phyloP scores from a whole-genome alignment of 2,797 vertebrate genomes.

The Tachyglossus aculeatus region DNA sequence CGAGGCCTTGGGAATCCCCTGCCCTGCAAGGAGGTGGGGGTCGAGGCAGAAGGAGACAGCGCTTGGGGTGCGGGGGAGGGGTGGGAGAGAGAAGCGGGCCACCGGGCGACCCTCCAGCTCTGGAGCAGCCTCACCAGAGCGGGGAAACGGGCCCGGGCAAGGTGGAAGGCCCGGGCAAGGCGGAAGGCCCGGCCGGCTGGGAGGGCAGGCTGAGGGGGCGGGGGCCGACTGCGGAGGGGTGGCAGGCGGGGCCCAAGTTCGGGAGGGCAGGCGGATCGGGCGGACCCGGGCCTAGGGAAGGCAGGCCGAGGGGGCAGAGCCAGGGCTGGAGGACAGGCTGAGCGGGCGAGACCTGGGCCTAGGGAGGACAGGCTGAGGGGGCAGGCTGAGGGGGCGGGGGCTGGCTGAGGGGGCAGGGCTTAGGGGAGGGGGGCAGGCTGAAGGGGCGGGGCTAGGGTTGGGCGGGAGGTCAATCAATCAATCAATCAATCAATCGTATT shows the following conservation, averaged over 20 bases:
- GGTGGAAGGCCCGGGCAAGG: neutral
- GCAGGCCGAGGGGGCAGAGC: neutral
- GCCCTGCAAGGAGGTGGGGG: neutral
- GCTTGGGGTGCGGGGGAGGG: neutral
- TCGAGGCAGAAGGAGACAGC: neutral
- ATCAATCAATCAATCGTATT: neutral
- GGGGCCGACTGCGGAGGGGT: neutral
- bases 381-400: neutral
- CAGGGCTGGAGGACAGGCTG: too few species aligned
- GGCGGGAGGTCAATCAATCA: too few species aligned
- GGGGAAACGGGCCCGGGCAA: neutral
- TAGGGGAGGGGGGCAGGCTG: neutral
- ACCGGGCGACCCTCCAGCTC: neutral
- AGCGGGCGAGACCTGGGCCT: neutral
- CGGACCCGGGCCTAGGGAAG: neutral
- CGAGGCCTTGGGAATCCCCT: neutral
- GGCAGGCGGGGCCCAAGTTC: neutral
- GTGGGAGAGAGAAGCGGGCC: neutral
- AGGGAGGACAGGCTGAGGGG: neutral
- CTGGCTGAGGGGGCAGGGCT: neutral
- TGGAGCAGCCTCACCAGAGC: too few species aligned
- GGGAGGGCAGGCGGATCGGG: neutral
- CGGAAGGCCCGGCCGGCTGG: too few species aligned
- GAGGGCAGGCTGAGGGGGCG: neutral
- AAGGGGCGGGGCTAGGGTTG: neutral